A percentile compares a stretch with the other conserved stretches of the same genome.
phyloP scores from a whole-genome alignment of 2,888 invertebrate species.

The Noctua comes region DNA sequence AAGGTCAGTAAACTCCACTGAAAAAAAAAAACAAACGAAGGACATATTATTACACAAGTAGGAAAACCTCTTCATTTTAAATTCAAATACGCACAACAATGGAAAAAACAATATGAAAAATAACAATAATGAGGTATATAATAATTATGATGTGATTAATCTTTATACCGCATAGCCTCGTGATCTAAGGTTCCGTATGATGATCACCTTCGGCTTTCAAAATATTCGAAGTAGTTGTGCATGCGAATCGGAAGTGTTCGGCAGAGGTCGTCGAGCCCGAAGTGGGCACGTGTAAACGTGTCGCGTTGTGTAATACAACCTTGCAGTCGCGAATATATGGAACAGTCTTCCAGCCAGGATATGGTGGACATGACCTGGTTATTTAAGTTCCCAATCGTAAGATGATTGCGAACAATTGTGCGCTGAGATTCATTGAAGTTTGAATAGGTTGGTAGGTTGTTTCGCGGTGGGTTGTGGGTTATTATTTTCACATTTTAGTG shows the following conservation, averaged over 20 bases:
- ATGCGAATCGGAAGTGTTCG: slow-evolving; percentile 89
- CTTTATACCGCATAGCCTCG: slow-evolving; percentile 50
- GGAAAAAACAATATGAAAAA: slow-evolving; percentile 12
- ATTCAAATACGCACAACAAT: slow-evolving; percentile 45
- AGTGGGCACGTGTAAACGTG: slow-evolving; percentile 81
- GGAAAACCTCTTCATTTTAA: slow-evolving; percentile 28
- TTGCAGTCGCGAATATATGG: slow-evolving; percentile 87
- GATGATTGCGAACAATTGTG: slow-evolving; percentile 47
- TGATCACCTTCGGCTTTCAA: slow-evolving; percentile 84
- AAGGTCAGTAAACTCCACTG: slow-evolving; percentile 15
- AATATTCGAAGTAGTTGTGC: slow-evolving; percentile 80
- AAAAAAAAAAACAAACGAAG: slow-evolving; percentile 9
- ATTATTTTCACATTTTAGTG: background rate
- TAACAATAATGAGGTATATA: slow-evolving; percentile 29
- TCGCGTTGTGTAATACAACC: slow-evolving; percentile 85
- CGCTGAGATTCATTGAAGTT: slow-evolving; percentile 16
- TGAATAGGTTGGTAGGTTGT: background rate
- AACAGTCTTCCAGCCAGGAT: slow-evolving; percentile 68
- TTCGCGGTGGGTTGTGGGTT: background rate
- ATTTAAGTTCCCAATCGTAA: slow-evolving; percentile 54
- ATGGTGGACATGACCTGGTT: slow-evolving; percentile 69
- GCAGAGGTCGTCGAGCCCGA: slow-evolving; percentile 82
- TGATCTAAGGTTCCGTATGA: slow-evolving; percentile 76
- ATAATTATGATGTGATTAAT: slow-evolving; percentile 51
- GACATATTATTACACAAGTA: slow-evolving; percentile 9